phyloP scores from a whole-genome alignment of 1,140 invertebrate species.

The Cherax destructor region DNA sequence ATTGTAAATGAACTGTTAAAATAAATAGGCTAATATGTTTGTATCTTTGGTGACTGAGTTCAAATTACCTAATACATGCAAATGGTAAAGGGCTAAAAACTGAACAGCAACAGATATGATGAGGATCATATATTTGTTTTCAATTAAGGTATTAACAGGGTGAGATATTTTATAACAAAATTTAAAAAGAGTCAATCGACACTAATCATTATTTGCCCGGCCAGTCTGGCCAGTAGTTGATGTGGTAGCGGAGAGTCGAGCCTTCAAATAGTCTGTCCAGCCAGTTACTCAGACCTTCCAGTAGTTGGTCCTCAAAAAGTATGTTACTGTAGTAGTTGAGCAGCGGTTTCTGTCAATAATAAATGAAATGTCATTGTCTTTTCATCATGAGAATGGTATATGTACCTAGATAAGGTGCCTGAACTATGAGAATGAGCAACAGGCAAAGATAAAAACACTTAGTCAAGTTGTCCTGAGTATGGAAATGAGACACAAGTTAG shows the following conservation, averaged over 20 bases:
- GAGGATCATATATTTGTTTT: no score
- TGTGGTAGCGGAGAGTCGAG: slow-evolving; percentile 93
- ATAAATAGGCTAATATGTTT: no score
- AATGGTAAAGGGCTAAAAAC: not conserved
- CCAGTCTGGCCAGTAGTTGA: slow-evolving; percentile 98
- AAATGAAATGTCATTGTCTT: not conserved
- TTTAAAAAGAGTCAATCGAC: not conserved
- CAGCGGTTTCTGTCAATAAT: slow-evolving; percentile 34
- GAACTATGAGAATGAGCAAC: no score
- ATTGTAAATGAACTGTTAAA: not conserved
- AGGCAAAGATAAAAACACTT: not conserved
- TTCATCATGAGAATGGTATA: no score
- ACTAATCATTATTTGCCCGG: slow-evolving; percentile 67
- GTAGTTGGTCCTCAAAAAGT: slow-evolving; percentile 82
- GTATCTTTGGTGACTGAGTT: not conserved
- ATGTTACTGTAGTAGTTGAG: slow-evolving; percentile 66
- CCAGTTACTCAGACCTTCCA: slow-evolving; percentile 97
- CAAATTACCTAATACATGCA: not conserved
- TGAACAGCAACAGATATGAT: no score
- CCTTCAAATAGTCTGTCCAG: slow-evolving; percentile 97
- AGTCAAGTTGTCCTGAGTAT: no score
- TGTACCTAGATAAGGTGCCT: no score
- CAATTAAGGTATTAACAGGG: no score
- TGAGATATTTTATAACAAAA: not conserved
- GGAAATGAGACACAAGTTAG: no score